These are phyloP conservation scores for Pogonocichla stellata DNA, from an alignment of 2,113 vertebrate species.

Conservation along the genomic window DNA sequence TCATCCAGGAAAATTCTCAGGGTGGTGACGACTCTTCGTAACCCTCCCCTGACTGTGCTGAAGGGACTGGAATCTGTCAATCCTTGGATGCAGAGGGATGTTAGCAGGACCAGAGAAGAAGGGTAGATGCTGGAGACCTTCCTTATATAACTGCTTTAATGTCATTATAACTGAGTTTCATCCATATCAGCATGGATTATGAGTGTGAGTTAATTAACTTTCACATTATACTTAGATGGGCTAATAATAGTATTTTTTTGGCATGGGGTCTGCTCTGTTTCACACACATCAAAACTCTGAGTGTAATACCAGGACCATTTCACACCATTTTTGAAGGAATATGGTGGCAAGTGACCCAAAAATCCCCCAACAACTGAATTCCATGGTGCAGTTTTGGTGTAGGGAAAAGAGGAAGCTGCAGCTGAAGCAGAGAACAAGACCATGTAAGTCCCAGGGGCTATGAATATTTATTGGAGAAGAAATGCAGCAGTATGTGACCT, in stretches of 20 bases:
- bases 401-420: fast-evolving
- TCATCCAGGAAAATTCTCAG: neutral
- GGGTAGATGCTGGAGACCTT: neutral
- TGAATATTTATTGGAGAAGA: neutral
- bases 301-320: neutral
- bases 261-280: neutral
- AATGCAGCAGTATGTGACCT: neutral
- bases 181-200: neutral
- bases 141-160: neutral
- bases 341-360: neutral
- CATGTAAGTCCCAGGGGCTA: neutral
- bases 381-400: fast-evolving
- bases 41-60: neutral
- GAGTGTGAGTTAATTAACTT: neutral
- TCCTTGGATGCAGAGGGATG: neutral
- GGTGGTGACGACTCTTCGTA: fast-evolving
- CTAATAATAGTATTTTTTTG: neutral
- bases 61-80: neutral
- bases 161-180: neutral
- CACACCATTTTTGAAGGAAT: neutral
- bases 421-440: neutral
- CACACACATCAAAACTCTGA: neutral
- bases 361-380: neutral
- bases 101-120: neutral
- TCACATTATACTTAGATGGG: neutral